phyloP scores from a whole-genome alignment of 1,140 invertebrate genomes.

The Helicorthomorpha holstii region DNA sequence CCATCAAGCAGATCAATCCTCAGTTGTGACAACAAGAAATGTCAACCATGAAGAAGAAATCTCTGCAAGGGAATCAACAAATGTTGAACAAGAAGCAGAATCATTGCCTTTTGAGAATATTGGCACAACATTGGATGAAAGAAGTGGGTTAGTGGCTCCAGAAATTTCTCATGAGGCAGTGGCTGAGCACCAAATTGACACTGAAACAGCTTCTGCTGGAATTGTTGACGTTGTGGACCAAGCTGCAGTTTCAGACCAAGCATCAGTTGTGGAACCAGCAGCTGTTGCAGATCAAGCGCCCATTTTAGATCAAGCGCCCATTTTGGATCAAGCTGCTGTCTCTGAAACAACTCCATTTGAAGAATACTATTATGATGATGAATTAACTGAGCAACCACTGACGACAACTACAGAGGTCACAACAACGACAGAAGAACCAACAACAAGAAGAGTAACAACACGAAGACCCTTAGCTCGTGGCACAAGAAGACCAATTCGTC shows the following conservation, averaged over 20 bases:
- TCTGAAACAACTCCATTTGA: background rate
- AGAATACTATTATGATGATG: background rate
- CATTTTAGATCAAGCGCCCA: background rate
- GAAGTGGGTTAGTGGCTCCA: no score
- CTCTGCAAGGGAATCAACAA: background rate
- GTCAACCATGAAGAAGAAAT: background rate
- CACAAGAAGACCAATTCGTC: background rate
- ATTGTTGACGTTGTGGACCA: background rate
- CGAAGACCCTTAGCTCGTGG: background rate
- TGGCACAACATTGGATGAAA: background rate
- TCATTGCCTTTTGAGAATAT: background rate
- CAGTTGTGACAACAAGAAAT: background rate
- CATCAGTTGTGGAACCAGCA: no score
- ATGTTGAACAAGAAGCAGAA: background rate
- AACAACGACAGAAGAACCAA: constrained; percentile 3
- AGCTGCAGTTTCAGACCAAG: background rate
- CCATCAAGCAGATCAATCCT: background rate
- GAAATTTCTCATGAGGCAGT: no score
- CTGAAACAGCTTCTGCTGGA: no score
- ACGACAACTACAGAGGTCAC: constrained; percentile 14
- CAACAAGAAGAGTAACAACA: background rate
- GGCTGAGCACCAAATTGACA: no score
- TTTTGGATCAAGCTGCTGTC: background rate
- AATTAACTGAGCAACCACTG: background rate
- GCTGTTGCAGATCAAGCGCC: background rate